Evolutionary conservation across 2,888 invertebrate genomes (phyloP), one percentile per base, ranked within the genome.

Genomic region (Caenorhabditis sulstoni): DNA sequence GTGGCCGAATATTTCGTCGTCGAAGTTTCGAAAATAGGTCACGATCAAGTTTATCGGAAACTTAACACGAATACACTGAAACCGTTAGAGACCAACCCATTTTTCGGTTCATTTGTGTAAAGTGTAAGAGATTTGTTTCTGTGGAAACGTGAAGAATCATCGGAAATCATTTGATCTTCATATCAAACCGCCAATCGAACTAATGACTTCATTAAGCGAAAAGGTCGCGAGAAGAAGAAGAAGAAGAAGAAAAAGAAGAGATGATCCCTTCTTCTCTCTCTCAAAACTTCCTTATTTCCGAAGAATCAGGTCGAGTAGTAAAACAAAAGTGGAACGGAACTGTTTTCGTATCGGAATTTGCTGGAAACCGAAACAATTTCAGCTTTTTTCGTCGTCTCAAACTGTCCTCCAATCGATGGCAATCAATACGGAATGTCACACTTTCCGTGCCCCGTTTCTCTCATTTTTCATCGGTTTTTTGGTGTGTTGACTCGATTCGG

Each of bases 151-250:
- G 7, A 41, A 41, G 41, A 41, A 41, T 41, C 41, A 41, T 41
- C 41, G 11, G 14, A 41, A 11, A 41, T 41, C 41, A 41, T 4
- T 11, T 14, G 14, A 14, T 41, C 41, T 41, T 41, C 41, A 47
- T 47, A 55, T 55, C 52, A 52, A 52, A 52, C 52, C n/a, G 39
- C 20, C 39, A 37, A 35, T 39, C 37, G 55, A 55, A 55, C 55
- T 37, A 55, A 37, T 37, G 29, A 29, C n/a, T n/a, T n/a, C n/a
- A n/a, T n/a, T n/a, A n/a, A n/a, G n/a, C n/a, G 18, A 11, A 11
- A 3, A 41, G 41, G 41, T 41, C 41, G 16, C 20, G 35, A 53
- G 3, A 14, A 11, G 4, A 29, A 11, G 9, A 18, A 55, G 18
- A 18, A 1, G n/a, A 18, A 37, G 20, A 20, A 37, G 23, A 50